Evolutionary conservation across 2,797 vertebrate species (phyloP).

Genomic region (Pristis pectinata): DNA sequence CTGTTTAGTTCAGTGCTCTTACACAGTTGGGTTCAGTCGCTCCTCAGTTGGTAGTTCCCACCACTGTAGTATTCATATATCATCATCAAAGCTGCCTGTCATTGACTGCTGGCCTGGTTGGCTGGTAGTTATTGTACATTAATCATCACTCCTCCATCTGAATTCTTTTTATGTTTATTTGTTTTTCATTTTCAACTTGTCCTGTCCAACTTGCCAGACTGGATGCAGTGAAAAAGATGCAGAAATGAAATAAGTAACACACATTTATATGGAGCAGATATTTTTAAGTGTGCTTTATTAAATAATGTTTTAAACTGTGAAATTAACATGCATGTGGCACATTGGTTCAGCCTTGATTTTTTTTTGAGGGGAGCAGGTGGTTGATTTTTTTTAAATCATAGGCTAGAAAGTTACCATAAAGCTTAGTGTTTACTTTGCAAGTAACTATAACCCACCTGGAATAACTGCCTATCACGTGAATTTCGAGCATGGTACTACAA

Average conservation of each 20-base stretch:
- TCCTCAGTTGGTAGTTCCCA: not conserved
- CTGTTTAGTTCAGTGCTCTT: conserved; percentile 17
- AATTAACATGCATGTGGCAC: not conserved
- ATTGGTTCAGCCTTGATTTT: not conserved
- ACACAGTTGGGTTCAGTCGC: not conserved
- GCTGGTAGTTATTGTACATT: not conserved
- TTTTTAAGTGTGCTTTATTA: not conserved
- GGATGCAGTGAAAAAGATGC: not conserved
- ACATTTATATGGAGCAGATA: not conserved
- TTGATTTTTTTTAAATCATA: too few relatives aligned
- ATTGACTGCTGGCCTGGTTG: not conserved
- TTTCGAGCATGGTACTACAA: not conserved
- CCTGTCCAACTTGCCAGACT: not conserved
- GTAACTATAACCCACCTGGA: not conserved
- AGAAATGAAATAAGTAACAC: not conserved
- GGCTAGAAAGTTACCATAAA: not conserved
- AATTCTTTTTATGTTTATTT: not conserved
- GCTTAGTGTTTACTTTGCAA: not conserved
- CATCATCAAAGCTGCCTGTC: not conserved
- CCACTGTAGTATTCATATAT: not conserved
- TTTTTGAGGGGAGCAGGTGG: not conserved
- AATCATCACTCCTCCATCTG: not conserved
- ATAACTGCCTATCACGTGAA: not conserved
- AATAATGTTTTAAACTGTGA: not conserved
- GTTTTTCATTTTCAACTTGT: not conserved